Evolutionary conservation across 2,888 invertebrate species (phyloP), one percentile per base, ranked within the genome.

Genomic region (Cheilosia urbana): DNA sequence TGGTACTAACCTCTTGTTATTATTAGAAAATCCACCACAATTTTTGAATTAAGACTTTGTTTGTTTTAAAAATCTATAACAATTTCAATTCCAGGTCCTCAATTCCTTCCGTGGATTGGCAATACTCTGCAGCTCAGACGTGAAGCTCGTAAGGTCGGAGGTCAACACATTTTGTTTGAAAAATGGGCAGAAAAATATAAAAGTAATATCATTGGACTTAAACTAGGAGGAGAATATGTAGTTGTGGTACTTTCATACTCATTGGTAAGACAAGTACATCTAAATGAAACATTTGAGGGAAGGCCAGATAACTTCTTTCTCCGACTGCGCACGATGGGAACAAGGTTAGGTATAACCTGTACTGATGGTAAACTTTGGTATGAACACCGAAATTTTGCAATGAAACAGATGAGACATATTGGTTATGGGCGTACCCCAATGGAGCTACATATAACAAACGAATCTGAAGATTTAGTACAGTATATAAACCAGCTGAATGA

Each of bases 251-350:
- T 93, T 27, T 94, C 94, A 0, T 93, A 93, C 88, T 91, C 93
- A 2, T 87, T 93, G 1, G 92, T 95, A 0, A 93, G 93, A 15
- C 92, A 93, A 72, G 93, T 95, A 2, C 92, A 95, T 58, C 90
- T 92, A 0, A 90, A 92, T 15, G 95, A 95, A 71, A 94, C 94
- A 24, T 96, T 93, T 87, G 94, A 94, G 78, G 95, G 94, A 0
- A 91, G 96, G 24, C 96, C 96, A 0, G 94, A 95, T 89, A 94
- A 94, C 80, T 95, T 95, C 88, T 95, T 95, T 88, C 91, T 94
- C 17, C 92, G 93, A 37, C 89, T 95, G 15, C 92, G 95, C 30
- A 94, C 94, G 17, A 93, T 95, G 93, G 95, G 95, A 27, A 93
- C 93, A 1, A 93, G 92, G 4, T 89, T 90, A 40, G 92, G 92